phyloP scores from a whole-genome alignment of 2,113 vertebrate species.

The Anas platyrhynchos region DNA sequence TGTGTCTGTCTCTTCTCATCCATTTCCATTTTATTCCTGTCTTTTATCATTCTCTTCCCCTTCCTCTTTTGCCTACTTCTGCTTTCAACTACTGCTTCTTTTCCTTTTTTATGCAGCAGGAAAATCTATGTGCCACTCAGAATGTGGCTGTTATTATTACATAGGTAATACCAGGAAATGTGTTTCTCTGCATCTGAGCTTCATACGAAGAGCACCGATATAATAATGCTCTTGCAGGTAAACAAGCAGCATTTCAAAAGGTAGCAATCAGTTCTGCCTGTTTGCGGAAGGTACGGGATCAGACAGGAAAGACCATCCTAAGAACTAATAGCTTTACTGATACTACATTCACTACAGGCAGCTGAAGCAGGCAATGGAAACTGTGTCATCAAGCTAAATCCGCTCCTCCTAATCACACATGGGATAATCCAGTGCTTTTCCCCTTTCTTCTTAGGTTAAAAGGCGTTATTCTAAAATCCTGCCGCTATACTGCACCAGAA shows the following conservation, averaged over 20 bases:
- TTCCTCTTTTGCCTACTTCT: not conserved
- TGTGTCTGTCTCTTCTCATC: too few relatives aligned
- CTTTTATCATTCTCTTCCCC: not conserved
- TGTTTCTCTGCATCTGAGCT: not conserved
- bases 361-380: not conserved
- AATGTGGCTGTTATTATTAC: not conserved
- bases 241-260: not conserved
- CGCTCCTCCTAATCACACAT: not conserved
- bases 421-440: constrained; percentile 9
- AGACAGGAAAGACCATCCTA: not conserved
- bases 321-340: not conserved
- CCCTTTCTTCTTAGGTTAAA: not conserved
- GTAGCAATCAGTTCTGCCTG: not conserved
- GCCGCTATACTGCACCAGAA: not conserved
- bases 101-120: not conserved
- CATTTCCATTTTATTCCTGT: not conserved
- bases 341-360: not conserved
- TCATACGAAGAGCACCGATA: not conserved
- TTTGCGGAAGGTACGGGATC: not conserved
- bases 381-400: not conserved
- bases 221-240: not conserved
- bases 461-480: not conserved
- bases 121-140: not conserved
- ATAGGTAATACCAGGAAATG: not conserved
- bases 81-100: not conserved